phyloP scores from a whole-genome alignment of 2,888 invertebrate species.

The Rambutsinella grinnellia region DNA sequence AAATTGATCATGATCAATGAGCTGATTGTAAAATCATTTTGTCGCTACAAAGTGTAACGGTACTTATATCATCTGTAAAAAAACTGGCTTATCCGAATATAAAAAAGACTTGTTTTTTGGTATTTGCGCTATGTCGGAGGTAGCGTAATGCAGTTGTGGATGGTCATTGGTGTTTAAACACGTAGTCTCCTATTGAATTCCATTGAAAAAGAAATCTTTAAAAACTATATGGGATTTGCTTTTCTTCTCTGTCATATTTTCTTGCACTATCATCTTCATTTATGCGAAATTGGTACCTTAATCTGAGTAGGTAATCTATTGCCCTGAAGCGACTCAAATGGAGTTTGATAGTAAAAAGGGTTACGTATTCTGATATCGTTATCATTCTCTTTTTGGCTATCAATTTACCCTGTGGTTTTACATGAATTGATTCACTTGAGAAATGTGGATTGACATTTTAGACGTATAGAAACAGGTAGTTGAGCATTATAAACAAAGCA shows the following conservation, averaged over 20 bases:
- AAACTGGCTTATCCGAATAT: neutral
- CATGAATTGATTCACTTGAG: too few species aligned
- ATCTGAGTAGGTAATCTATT: constrained; percentile 28
- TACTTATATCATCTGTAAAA: constrained; percentile 11
- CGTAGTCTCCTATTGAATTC: too few species aligned
- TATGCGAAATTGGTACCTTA: constrained; percentile 14
- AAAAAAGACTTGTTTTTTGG: neutral
- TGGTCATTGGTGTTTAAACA: too few species aligned
- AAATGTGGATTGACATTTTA: too few species aligned
- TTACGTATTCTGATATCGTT: too few species aligned
- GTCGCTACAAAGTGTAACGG: constrained; percentile 32
- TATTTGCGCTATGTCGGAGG: neutral
- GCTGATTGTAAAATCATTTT: constrained; percentile 30
- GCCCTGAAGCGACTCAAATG: constrained; percentile 14
- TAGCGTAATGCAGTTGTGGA: neutral
- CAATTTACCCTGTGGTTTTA: too few species aligned
- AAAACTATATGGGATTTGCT: neutral
- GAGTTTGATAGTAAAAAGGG: too few species aligned
- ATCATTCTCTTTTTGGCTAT: too few species aligned
- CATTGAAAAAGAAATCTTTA: too few species aligned
- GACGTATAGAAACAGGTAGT: too few species aligned
- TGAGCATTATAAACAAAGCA: too few species aligned
- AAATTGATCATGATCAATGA: constrained; percentile 17
- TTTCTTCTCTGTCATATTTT: neutral
- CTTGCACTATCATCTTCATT: neutral